Conservation (phyloP, 1,140 invertebrate genomes). For the Lasaia peninsularis region DNA sequence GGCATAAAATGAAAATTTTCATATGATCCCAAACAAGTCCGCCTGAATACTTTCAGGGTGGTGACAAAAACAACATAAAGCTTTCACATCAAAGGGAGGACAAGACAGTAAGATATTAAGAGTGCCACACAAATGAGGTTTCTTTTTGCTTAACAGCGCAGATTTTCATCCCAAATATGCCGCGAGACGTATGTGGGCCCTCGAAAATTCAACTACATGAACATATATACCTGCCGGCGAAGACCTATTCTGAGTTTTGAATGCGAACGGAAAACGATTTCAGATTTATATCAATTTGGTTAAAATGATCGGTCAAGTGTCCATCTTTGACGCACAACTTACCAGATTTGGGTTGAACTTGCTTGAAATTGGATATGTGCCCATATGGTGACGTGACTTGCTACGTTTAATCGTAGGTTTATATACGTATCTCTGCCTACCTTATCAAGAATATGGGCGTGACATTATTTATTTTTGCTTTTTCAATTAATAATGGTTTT, state of each 20-base stretch:
- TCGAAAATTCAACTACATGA: constrained; percentile 57
- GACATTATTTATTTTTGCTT: no score
- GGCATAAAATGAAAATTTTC: constrained; percentile 3
- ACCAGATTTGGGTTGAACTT: no score
- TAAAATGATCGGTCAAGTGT: no score
- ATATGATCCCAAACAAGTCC: not conserved
- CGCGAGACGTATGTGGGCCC: constrained; percentile 44
- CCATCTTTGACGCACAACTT: no score
- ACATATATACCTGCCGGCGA: constrained; percentile 17
- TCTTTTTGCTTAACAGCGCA: constrained; percentile 46
- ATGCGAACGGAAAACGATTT: not conserved
- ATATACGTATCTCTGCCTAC: no score
- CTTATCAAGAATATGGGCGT: no score
- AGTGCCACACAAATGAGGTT: constrained; percentile 38
- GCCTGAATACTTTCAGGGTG: not conserved
- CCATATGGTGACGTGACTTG: no score
- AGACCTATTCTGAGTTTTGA: constrained; percentile 34
- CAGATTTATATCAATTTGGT: not conserved
- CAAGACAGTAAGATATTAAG: constrained; percentile 17
- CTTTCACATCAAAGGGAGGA: constrained; percentile 5
- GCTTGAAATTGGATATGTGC: no score
- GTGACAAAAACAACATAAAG: constrained; percentile 4
- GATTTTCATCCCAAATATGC: constrained; percentile 54
- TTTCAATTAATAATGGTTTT: no score
- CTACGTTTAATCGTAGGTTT: no score